Evolutionary conservation across 2,113 vertebrate species (phyloP), one percentile per base, ranked within the genome.

Genomic region (Hepsetus odoe): DNA sequence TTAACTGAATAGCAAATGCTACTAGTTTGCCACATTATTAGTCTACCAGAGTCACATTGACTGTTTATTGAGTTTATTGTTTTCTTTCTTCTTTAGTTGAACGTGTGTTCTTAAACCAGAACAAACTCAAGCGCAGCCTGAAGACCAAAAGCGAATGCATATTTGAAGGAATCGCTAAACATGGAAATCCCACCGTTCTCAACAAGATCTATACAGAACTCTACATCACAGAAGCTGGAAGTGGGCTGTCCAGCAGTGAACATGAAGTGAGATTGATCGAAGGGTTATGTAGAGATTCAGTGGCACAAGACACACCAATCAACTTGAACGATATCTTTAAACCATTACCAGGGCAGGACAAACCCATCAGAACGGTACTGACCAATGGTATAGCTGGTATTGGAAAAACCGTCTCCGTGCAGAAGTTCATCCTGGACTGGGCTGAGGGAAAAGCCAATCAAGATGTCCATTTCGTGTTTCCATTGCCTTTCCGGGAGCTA

Each of bases 181-280:
- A 80, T 40, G 72, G 55, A 62, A 53, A 64, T 58, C 65, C 72
- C 11, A 3, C 72, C 40, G 42, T 75, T 24, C 81, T 82, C 33
- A 46, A 79, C 28, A 69, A 80, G 42, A 81, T 84, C 35, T 84
- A 72, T 71, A 84, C 82, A 18, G 79, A 84, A 58, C 82, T 81
- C 65, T 81, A 84, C 71, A 84, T 84, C 71, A 79, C 83, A 59
- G 83, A 84, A 46, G 79, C 79, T 32, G 81, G 77, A 14, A 72
- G 61, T 32, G 81, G 81, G 61, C 40, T 51, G 30, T 72, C 72
- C n/a, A 83, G 80, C 44, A 26, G 74, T 14, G 72, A 83, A 16
- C 81, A 83, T 76, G 81, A 83, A 55, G 67, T 81, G 74, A 76
- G 74, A 22, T 74, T 72, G 49, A 66, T 81, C 10, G 74, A 81